Base-by-base conservation (phyloP, 2,113 vertebrate species). In the Menidia beryllina region DNA sequence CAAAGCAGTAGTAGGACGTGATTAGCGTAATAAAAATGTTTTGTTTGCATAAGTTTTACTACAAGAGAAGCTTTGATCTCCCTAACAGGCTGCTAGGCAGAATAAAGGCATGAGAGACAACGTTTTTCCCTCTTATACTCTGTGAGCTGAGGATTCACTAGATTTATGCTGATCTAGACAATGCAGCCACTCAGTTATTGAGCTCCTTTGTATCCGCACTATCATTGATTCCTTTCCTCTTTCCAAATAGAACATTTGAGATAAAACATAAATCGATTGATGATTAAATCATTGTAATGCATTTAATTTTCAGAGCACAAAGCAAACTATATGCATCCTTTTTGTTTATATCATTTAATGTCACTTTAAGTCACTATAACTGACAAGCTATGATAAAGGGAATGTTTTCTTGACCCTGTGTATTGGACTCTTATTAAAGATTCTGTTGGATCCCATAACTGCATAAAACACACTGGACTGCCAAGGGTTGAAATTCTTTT, bases 1-100 rank as follows among this genome's bases (percentile, higher is more conserved):
- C 58, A 75, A 78, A 87, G 74, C 69, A 75, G 52, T 39, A 20
- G 57, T 47, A 71, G 69, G 68, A 61, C 25, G 26, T 77, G 86
- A 84, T 92, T 84, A 83, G 56, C 5, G 53, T 75, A 69, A 63
- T 64, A 69, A 54, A 70, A 49, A 57, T 72, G 68, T 79, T 82
- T 87, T 85, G 83, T 89, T 89, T 85, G 86, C 83, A 77, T 69
- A 75, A 2, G 58, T 86, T 79, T 70, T 75, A 78, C 72, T 74
- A 74, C 53, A 65, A 27, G 23, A 72, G 54, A 77, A 38, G 19
- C 56, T 91, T 79, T 89, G 79, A 89, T 88, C 84, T 81, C 30
- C 64, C 70, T 68, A 76, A 85, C 38, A 56, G 77, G 69, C 55
- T 61, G 17, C 52, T 21, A 23, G 82, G 74, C 17, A 20, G 69